A percentile compares a stretch with the other conserved stretches of the same genome.
These are phyloP conservation scores for Girardia tigrina DNA, from an alignment of 2,888 invertebrate genomes.

Conservation along the genomic window DNA sequence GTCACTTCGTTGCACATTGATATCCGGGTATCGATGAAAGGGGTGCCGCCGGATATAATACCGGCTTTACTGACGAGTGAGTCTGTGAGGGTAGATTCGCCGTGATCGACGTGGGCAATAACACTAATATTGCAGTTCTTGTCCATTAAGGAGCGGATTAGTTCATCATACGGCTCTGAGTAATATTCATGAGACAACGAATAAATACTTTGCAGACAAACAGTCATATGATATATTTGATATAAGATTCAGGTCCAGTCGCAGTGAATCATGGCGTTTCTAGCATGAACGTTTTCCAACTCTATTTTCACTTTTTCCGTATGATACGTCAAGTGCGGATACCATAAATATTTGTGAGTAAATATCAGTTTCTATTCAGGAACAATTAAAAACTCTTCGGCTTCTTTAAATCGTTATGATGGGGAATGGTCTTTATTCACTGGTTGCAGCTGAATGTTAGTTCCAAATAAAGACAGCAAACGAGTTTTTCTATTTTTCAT, in stretches of 20 bases:
- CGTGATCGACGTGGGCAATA: too few species aligned
- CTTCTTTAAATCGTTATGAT: neutral
- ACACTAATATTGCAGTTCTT: too few species aligned
- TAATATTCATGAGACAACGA: neutral
- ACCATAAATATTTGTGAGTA: constrained; percentile 3
- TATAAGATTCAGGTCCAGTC: neutral
- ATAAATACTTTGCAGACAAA: neutral
- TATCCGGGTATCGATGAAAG: too few species aligned
- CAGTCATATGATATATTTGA: constrained; percentile 7
- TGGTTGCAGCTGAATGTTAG: neutral
- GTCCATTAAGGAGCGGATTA: too few species aligned
- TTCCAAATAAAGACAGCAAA: neutral
- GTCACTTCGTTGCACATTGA: too few species aligned
- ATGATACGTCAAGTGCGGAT: neutral
- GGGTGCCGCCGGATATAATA: too few species aligned
- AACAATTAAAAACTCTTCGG: neutral
- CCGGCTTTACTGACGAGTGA: too few species aligned
- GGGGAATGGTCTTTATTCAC: neutral
- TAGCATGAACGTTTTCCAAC: constrained; percentile 1
- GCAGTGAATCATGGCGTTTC: neutral
- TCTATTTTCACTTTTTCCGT: constrained; percentile 5
- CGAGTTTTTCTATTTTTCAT: neutral
- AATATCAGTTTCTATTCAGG: constrained; percentile 2
- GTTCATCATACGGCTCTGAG: constrained; percentile 2
- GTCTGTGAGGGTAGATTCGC: too few species aligned